These are phyloP conservation scores for Notarius quadriscutis DNA, from an alignment of 2,113 vertebrate species.

Conservation along the genomic window DNA sequence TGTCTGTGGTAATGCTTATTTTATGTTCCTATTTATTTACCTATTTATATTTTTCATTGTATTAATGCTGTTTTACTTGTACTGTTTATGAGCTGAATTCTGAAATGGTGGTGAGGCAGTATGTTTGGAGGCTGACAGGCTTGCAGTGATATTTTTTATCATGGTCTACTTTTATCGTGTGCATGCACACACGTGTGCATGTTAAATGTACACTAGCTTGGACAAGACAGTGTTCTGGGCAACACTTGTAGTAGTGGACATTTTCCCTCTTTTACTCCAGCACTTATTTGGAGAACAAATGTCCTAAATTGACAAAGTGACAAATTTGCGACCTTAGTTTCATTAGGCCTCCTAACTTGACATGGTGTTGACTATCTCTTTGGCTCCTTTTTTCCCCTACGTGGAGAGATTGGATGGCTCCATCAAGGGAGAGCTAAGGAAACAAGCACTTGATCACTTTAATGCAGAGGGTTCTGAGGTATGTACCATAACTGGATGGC, in stretches of 20 bases:
- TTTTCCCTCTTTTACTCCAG: not conserved
- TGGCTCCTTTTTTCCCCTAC: constrained; percentile 54
- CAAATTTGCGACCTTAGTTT: constrained; percentile 15
- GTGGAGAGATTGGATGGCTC: constrained; percentile 92
- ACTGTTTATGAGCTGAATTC: constrained; percentile 34
- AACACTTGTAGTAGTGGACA: not conserved
- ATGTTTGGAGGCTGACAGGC: constrained; percentile 44
- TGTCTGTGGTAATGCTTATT: not conserved
- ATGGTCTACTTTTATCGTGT: constrained; percentile 80
- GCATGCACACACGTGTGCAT: constrained; percentile 60
- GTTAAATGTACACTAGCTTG: constrained; percentile 59
- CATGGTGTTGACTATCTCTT: constrained; percentile 48
- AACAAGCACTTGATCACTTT: constrained; percentile 98
- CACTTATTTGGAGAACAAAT: not conserved
- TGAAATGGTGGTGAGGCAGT: constrained; percentile 8
- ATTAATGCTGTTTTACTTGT: not conserved
- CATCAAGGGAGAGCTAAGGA: constrained; percentile 97
- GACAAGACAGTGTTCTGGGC: not conserved
- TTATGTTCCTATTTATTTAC: not conserved
- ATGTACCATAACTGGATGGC: constrained; percentile 45
- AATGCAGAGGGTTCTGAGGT: constrained; percentile 99
- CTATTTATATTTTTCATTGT: not conserved
- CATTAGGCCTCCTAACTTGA: not conserved
- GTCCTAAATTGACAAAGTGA: too few relatives aligned
- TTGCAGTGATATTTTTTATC: constrained; percentile 55